phyloP scores from a whole-genome alignment of 2,797 vertebrate species.

The Sebastolobus alascanus region DNA sequence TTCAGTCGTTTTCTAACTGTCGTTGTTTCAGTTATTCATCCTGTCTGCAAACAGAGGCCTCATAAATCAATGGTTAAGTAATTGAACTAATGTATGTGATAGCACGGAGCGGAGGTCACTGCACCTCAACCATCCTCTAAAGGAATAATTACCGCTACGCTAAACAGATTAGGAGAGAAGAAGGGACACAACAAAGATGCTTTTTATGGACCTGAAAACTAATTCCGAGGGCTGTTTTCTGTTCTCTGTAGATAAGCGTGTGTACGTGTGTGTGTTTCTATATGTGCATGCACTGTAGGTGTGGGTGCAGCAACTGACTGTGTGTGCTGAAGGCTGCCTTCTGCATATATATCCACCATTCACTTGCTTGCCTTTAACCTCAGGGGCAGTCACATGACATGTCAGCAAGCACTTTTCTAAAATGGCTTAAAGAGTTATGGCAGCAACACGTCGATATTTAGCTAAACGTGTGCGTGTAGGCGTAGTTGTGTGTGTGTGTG shows the following conservation, averaged over 20 bases:
- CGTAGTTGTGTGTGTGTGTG: neutral
- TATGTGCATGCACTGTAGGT: slow-evolving; percentile 34
- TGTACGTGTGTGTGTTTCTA: slow-evolving; percentile 22
- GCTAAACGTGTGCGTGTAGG: neutral
- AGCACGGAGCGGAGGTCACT: slow-evolving; percentile 19
- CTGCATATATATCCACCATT: slow-evolving; percentile 31
- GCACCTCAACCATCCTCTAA: slow-evolving; percentile 27
- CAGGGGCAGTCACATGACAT: slow-evolving; percentile 38
- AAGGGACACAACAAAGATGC: slow-evolving; percentile 5
- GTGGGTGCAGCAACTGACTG: slow-evolving; percentile 25
- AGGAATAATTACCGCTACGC: slow-evolving; percentile 41
- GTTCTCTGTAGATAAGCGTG: slow-evolving; percentile 44
- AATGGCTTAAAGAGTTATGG: slow-evolving; percentile 38
- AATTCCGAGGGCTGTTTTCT: slow-evolving; percentile 36
- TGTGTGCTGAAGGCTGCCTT: slow-evolving; percentile 29
- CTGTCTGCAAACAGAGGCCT: slow-evolving; percentile 10
- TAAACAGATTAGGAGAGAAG: slow-evolving; percentile 31
- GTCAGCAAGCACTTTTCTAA: slow-evolving; percentile 29
- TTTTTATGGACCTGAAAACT: slow-evolving; percentile 17
- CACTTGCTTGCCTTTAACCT: slow-evolving; percentile 34
- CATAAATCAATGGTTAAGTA: slow-evolving; percentile 36
- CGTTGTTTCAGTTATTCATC: slow-evolving; percentile 16
- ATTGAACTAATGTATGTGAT: slow-evolving; percentile 18
- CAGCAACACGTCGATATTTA: slow-evolving; percentile 23
- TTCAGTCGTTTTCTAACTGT: neutral